These are phyloP conservation scores for Acrossocheilus fasciatus DNA, from an alignment of 2,797 vertebrate genomes.

Conservation along the genomic window DNA sequence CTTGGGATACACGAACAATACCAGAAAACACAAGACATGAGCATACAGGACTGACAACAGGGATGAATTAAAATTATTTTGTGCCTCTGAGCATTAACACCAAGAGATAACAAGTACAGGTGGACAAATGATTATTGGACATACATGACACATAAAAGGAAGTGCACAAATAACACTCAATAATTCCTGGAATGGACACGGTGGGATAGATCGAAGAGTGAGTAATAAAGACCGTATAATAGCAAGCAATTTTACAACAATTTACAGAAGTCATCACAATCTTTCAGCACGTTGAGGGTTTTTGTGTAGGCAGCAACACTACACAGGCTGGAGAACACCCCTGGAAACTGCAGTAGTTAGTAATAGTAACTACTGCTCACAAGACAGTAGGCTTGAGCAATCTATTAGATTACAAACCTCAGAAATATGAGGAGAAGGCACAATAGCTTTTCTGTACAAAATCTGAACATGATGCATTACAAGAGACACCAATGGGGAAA, in stretches of 20 bases:
- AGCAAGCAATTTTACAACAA: slow-evolving; percentile 1
- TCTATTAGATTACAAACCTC: slow-evolving; percentile 8
- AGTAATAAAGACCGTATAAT: background rate
- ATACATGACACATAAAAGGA: background rate
- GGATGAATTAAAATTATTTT: background rate
- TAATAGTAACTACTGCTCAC: background rate
- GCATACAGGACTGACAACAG: background rate
- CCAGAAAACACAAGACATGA: no score
- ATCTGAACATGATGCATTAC: background rate
- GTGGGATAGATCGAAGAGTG: background rate
- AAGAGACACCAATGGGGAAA: background rate
- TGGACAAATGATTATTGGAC: background rate
- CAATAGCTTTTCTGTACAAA: background rate
- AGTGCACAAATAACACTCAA: background rate
- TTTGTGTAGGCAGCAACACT: background rate
- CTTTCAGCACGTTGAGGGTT: background rate
- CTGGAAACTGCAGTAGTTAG: background rate
- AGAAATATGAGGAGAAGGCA: background rate
- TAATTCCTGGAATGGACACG: background rate
- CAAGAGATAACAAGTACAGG: background rate
- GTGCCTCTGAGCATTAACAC: background rate
- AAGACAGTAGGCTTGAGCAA: background rate
- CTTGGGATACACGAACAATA: no score
- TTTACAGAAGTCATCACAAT: background rate
- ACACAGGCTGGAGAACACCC: background rate